Base-by-base conservation (phyloP, 2,888 invertebrate species). In the Eristalis pertinax region DNA sequence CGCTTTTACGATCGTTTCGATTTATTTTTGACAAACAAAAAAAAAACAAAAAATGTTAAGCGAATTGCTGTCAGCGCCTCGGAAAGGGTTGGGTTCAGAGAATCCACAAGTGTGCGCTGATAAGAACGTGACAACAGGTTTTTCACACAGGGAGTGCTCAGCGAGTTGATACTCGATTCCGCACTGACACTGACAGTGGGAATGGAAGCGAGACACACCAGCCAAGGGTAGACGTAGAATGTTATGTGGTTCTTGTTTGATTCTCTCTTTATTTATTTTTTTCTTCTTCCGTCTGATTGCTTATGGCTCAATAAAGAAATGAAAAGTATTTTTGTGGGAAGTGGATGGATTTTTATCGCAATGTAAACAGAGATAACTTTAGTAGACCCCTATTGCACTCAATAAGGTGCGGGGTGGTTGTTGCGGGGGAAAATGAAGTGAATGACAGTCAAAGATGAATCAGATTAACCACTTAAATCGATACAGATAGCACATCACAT, bases 71-170 rank as follows among this genome's bases (percentile, higher is more conserved):
- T 50, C 50, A 50, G 56, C 19, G 60, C 56, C 67, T 56, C n/a
- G 58, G 4, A 65, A 29, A 58, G 78, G 78, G 65, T 60, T 26
- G 43, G 79, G 67, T 43, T 32, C 56, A 75, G 65, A 43, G 75
- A 81, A 81, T 72, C 76, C 43, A 84, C 80, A 81, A 85, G 84
- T 85, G 81, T 77, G 50, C 73, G 35, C 72, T 72, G 75, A 84
- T 76, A 75, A 72, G 58, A 74, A 70, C 68, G 60, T 65, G 24
- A 67, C 74, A 75, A 72, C 65, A 80, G 72, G 67, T 76, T 67
- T 74, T 22, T 5, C 32, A 15, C 19, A 13, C n/a, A 41, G 32
- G 65, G 79, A 65, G 79, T 67, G 79, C 32, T 32, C 8, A 32
- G 72, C 62, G 58, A 62, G 67, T 79, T 73, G 79, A 72, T 79